Evolutionary conservation across 2,113 vertebrate genomes (phyloP).

Genomic region (Ochotona princeps): DNA sequence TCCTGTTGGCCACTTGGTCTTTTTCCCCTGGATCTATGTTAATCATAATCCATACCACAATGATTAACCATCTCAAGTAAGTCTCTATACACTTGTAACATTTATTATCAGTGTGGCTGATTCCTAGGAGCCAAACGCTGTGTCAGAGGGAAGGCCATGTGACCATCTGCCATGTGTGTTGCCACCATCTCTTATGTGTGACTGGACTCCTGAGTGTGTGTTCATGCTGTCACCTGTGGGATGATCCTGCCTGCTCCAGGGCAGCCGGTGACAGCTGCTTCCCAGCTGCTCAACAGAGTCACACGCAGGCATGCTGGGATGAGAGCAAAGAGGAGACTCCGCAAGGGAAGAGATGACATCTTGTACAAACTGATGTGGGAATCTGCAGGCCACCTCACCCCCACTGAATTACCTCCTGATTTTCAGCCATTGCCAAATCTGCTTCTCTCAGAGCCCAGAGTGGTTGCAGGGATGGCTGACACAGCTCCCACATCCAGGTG

Average conservation of each 20-base stretch:
- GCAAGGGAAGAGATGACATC: background rate
- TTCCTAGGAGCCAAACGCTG: background rate
- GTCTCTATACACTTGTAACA: background rate
- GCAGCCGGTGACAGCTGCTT: constrained; percentile 11
- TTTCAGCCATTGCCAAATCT: background rate
- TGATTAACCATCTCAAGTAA: background rate
- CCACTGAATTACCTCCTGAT: background rate
- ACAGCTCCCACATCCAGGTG: background rate
- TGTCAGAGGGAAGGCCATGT: background rate
- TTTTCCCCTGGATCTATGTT: background rate
- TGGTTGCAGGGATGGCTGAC: background rate
- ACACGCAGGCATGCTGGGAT: no score
- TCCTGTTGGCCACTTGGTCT: background rate
- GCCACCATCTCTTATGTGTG: background rate
- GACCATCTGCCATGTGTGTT: background rate
- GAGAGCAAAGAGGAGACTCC: background rate
- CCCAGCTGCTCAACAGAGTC: background rate
- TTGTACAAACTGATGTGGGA: background rate
- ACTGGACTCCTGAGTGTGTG: background rate
- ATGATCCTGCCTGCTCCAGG: background rate
- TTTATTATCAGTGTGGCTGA: background rate
- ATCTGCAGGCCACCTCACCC: background rate
- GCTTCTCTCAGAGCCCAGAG: background rate
- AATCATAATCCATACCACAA: background rate
- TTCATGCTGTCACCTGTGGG: background rate